Conservation (phyloP, 2,888 invertebrate genomes). For the Hedya salicella region DNA sequence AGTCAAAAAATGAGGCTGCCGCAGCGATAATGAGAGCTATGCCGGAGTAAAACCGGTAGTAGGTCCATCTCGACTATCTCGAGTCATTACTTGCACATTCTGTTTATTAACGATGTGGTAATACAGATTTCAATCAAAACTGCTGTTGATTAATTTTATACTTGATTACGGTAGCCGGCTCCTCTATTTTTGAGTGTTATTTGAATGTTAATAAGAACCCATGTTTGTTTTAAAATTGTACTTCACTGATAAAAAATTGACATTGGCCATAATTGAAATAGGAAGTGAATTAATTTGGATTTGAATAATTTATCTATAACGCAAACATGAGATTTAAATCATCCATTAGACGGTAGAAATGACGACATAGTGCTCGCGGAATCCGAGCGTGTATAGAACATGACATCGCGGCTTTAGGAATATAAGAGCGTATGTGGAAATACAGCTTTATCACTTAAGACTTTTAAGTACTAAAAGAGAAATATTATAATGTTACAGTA, state of each 20-base stretch:
- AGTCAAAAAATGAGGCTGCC: constrained; percentile 63
- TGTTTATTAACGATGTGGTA: constrained; percentile 70
- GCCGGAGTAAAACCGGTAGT: constrained; percentile 81
- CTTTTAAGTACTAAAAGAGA: not conserved
- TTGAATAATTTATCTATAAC: constrained; percentile 29
- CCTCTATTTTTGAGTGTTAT: constrained; percentile 55
- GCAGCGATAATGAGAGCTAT: constrained; percentile 68
- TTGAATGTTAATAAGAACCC: constrained; percentile 12
- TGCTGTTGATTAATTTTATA: constrained; percentile 81
- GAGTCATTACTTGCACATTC: constrained; percentile 80
- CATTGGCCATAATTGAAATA: constrained; percentile 30
- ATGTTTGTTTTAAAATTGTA: constrained; percentile 10
- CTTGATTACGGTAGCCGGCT: constrained; percentile 69
- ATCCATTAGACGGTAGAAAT: constrained; percentile 36
- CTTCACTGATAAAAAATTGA: not conserved
- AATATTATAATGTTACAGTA: constrained; percentile 51
- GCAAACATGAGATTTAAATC: constrained; percentile 34
- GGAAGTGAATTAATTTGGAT: constrained; percentile 31
- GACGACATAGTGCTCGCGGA: constrained; percentile 30
- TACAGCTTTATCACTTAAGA: constrained; percentile 3
- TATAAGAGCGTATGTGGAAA: constrained; percentile 16
- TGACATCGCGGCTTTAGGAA: constrained; percentile 10
- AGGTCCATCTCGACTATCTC: constrained; percentile 73
- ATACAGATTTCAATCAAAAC: constrained; percentile 76
- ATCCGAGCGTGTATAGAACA: constrained; percentile 33